Conservation (phyloP, 2,113 vertebrate genomes). For the Aldabrachelys gigantea region DNA sequence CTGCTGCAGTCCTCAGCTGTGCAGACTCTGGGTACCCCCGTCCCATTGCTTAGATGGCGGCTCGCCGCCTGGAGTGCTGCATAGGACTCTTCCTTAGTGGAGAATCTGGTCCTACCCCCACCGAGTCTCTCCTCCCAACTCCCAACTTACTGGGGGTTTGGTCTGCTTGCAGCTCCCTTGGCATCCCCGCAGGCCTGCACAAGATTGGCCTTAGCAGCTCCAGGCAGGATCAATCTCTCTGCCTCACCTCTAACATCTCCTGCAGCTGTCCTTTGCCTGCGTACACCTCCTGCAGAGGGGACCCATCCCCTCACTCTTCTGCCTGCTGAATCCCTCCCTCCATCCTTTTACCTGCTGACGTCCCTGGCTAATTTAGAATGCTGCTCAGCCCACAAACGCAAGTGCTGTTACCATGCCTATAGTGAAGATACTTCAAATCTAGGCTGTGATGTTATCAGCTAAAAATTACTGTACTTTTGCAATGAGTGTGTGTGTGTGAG, state of each 20-base stretch:
- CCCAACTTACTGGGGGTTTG: rapidly evolving
- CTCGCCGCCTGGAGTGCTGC: background rate
- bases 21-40: background rate
- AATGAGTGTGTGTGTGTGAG: slow-evolving; percentile 29
- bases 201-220: background rate
- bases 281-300: background rate
- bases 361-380: background rate
- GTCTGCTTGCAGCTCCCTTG: background rate
- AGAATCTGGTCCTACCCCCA: background rate
- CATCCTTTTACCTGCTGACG: background rate
- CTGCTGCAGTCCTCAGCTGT: background rate
- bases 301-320: background rate
- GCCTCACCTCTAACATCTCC: background rate
- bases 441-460: slow-evolving; percentile 51
- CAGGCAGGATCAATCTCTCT: background rate
- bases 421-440: slow-evolving; percentile 37
- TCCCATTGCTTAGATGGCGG: background rate
- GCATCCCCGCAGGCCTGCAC: background rate
- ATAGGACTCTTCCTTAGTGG: background rate
- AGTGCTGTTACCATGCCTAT: slow-evolving; percentile 63
- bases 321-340: background rate
- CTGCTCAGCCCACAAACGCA: slow-evolving; percentile 57
- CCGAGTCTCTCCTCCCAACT: background rate
- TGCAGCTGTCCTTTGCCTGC: background rate
- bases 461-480: slow-evolving; percentile 30